Percentiles rank a stretch among this genome's conserved stretches.
phyloP scores from a whole-genome alignment of 2,797 vertebrate genomes.

The Amblyopsis hoosieri region DNA sequence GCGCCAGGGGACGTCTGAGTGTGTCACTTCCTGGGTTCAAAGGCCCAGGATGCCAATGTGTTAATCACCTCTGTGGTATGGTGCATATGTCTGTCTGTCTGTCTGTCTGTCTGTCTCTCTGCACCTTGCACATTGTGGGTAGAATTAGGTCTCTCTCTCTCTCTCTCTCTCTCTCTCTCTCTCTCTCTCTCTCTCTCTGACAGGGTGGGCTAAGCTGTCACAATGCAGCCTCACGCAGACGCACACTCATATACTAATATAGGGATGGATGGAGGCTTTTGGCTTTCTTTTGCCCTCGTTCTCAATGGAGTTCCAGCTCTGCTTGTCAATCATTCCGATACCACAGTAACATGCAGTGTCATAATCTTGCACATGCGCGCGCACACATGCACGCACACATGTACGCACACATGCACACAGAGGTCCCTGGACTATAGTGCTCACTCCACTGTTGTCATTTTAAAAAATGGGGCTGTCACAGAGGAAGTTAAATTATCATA shows the following conservation, averaged over 20 bases:
- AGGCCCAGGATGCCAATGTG: conserved; percentile 44
- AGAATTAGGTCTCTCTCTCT: conserved; percentile 2
- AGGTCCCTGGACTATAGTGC: conserved; percentile 54
- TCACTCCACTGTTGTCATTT: conserved; percentile 63
- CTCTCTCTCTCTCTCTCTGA: conserved; percentile 19
- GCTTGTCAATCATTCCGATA: conserved; percentile 69
- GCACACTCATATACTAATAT: conserved; percentile 13
- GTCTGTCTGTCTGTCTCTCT: conserved; percentile 35
- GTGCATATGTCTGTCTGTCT: conserved; percentile 32
- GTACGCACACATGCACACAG: conserved; percentile 19
- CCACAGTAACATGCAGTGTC: conserved; percentile 47
- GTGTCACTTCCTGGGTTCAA: conserved; percentile 64
- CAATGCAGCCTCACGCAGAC: conserved; percentile 33
- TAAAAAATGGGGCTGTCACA: conserved; percentile 71
- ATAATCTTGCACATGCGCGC: too few relatives aligned
- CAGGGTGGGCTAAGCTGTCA: conserved; percentile 60
- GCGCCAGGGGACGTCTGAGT: conserved; percentile 44
- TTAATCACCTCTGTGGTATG: conserved; percentile 49
- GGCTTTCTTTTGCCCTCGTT: conserved; percentile 52
- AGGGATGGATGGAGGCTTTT: conserved; percentile 54
- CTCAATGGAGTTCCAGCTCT: conserved; percentile 55
- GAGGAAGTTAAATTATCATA: conserved; percentile 59
- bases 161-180: conserved; percentile 5
- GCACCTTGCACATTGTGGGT: conserved; percentile 16
- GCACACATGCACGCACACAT: too few relatives aligned